A percentile compares a stretch with the other conserved stretches of the same genome.
phyloP scores from a whole-genome alignment of 2,113 vertebrate species.

The Polypterus bichir region DNA sequence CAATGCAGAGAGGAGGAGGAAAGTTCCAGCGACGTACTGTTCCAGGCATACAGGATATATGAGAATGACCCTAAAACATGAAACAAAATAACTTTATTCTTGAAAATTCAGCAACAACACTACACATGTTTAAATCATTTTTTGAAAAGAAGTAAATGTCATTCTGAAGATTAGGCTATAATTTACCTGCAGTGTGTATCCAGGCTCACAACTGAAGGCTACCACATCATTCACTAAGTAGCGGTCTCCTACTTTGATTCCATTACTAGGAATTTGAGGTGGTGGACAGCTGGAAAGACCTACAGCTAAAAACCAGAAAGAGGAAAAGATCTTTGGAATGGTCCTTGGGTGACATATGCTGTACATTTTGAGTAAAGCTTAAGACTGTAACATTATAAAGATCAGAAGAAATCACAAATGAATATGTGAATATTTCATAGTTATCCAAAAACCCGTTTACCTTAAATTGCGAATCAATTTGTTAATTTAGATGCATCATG shows the following conservation, averaged over 20 bases:
- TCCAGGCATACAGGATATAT: conserved; percentile 96
- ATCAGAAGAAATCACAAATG: too few relatives aligned
- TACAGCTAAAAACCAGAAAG: conserved; percentile 54
- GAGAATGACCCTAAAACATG: conserved; percentile 73
- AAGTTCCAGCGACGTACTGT: conserved; percentile 93
- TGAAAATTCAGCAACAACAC: too few relatives aligned
- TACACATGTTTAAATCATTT: background rate
- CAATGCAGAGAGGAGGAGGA: conserved; percentile 89
- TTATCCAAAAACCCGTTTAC: too few relatives aligned
- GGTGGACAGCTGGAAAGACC: conserved; percentile 88
- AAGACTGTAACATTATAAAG: too few relatives aligned
- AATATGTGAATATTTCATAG: too few relatives aligned
- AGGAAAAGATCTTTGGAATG: background rate
- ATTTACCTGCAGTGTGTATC: conserved; percentile 86
- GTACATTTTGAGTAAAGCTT: too few relatives aligned
- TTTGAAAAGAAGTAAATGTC: background rate
- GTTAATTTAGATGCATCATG: too few relatives aligned
- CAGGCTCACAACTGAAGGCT: conserved; percentile 90
- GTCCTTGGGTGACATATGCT: too few relatives aligned
- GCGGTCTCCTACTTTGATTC: conserved; percentile 77
- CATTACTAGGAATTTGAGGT: conserved; percentile 75
- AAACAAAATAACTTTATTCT: too few relatives aligned
- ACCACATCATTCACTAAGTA: conserved; percentile 91
- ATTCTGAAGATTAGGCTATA: background rate
- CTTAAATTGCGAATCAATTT: too few relatives aligned